Evolutionary conservation across 2,113 vertebrate genomes (phyloP).

Genomic region (Rhagologus leucostigma): DNA sequence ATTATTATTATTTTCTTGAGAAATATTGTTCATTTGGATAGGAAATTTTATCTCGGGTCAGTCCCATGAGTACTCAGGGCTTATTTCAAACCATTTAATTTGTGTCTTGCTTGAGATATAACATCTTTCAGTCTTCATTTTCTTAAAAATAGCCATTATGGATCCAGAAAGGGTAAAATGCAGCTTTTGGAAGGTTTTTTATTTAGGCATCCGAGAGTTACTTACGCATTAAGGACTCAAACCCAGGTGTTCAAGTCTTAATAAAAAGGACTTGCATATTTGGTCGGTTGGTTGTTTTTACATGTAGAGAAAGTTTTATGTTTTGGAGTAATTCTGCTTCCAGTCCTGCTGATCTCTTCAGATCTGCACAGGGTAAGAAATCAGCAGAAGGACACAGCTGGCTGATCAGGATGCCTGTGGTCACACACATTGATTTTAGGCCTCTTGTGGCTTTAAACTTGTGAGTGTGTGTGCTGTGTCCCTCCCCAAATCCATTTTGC

Average conservation of each 20-base stretch:
- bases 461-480: not conserved
- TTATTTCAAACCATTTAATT: not conserved
- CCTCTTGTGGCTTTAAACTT: not conserved
- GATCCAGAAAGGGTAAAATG: not conserved
- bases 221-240: not conserved
- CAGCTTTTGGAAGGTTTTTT: not conserved
- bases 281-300: not conserved
- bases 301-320: not conserved
- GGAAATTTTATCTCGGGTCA: not conserved
- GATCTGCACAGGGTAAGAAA: not conserved
- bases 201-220: not conserved
- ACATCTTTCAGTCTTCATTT: not conserved
- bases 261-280: not conserved
- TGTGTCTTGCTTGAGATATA: not conserved
- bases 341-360: not conserved
- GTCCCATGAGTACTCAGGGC: not conserved
- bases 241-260: not conserved
- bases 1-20: not conserved
- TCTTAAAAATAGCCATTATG: not conserved
- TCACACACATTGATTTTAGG: not conserved
- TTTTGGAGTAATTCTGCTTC: not conserved
- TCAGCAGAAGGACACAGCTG: not conserved
- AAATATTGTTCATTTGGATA: not conserved
- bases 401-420: not conserved
- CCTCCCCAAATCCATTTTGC: not conserved